These are phyloP conservation scores for Drosophila meridionalis DNA, from an alignment of 2,888 invertebrate genomes.

Conservation along the genomic window DNA sequence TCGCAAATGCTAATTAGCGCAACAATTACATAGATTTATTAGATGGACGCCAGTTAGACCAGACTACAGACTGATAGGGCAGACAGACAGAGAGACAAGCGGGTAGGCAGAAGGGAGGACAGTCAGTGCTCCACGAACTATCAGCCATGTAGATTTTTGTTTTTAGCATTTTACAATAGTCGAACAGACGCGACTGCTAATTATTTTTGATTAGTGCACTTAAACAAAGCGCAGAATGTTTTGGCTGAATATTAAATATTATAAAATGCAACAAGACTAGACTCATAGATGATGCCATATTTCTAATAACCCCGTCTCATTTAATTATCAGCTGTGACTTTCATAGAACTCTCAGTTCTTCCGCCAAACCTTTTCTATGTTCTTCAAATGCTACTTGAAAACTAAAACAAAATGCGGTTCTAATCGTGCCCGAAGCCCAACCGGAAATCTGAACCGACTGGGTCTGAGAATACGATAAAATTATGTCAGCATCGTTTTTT, in stretches of 20 bases:
- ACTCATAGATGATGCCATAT: not conserved
- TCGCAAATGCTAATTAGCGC: constrained; percentile 68
- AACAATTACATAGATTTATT: constrained; percentile 75
- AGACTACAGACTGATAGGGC: constrained; percentile 14
- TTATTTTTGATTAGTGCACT: constrained; percentile 69
- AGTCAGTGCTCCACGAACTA: constrained; percentile 10
- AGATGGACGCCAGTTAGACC: constrained; percentile 61
- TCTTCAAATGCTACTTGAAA: constrained; percentile 13
- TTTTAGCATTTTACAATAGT: constrained; percentile 40
- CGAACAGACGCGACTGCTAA: constrained; percentile 51
- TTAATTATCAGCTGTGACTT: not conserved
- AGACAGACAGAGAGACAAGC: not conserved
- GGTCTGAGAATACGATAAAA: constrained; percentile 34
- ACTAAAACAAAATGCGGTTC: constrained; percentile 17
- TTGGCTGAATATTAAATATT: constrained; percentile 6
- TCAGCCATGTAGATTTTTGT: constrained; percentile 44
- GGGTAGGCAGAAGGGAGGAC: not conserved
- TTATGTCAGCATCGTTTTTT: constrained; percentile 66
- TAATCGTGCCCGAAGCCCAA: constrained; percentile 32
- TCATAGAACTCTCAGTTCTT: not conserved
- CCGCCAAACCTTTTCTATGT: not conserved
- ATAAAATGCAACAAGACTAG: not conserved
- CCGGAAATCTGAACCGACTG: constrained; percentile 60
- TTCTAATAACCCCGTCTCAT: not conserved
- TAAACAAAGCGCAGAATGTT: constrained; percentile 26